Conservation (phyloP, 2,113 vertebrate genomes). For the Poicephalus gulielmi region DNA sequence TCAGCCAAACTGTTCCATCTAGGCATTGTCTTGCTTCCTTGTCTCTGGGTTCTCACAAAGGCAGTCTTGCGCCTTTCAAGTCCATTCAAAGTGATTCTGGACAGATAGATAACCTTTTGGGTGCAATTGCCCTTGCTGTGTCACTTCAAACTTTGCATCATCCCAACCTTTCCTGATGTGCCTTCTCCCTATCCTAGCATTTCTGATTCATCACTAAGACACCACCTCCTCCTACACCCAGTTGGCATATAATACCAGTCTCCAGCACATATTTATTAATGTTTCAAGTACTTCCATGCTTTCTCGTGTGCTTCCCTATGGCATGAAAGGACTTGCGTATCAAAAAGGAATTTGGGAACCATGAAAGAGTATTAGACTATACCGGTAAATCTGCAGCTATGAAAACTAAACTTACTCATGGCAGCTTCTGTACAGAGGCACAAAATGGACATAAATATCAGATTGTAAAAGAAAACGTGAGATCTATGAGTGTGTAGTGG, state of each 20-base stretch:
- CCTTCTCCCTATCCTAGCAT: background rate
- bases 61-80: background rate
- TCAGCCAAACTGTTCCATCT: background rate
- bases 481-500: background rate
- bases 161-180: background rate
- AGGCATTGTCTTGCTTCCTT: background rate
- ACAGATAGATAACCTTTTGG: background rate
- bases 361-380: constrained; percentile 1
- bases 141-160: background rate
- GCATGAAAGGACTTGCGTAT: constrained; percentile 32
- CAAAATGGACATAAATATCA: background rate
- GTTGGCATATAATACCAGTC: background rate
- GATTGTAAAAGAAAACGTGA: background rate
- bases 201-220: constrained; percentile 13
- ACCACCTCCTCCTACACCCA: background rate
- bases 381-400: background rate
- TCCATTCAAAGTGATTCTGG: background rate
- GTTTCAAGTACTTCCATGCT: background rate
- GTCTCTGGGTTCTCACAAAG: background rate
- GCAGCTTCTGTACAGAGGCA: background rate
- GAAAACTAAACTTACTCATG: constrained; percentile 2
- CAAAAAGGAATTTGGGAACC: constrained; percentile 22
- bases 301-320: constrained; percentile 5
- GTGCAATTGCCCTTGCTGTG: background rate
- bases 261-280: constrained; percentile 1